A percentile compares a stretch with the other conserved stretches of the same genome.
Conservation (phyloP, 2,888 invertebrate species). For the Drosophila bunnanda region DNA sequence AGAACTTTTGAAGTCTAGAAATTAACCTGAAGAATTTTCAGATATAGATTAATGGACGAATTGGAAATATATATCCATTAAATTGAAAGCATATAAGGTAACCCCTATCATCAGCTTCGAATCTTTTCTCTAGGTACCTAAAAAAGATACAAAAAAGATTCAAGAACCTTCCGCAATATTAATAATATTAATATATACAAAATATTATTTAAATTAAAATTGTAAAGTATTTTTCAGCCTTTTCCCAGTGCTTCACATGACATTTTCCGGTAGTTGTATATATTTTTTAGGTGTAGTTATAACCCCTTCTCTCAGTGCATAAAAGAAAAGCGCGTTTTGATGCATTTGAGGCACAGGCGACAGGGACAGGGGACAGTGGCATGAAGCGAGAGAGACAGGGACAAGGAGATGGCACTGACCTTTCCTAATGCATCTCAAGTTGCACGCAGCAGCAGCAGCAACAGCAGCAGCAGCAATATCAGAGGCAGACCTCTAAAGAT, state of each 20-base stretch:
- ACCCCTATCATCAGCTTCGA: neutral
- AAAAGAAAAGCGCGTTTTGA: slow-evolving; percentile 75
- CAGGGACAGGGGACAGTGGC: slow-evolving; percentile 42
- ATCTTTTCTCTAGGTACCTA: neutral
- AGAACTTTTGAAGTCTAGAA: neutral
- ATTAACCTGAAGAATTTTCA: neutral
- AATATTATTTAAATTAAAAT: neutral
- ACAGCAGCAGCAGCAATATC: slow-evolving; percentile 17
- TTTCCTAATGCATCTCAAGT: slow-evolving; percentile 78
- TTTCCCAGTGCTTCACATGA: neutral
- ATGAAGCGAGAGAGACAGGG: slow-evolving; percentile 3
- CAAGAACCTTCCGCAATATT: too few relatives aligned
- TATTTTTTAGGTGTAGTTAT: too few relatives aligned
- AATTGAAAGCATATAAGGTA: neutral
- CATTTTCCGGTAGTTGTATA: neutral
- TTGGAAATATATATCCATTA: too few relatives aligned
- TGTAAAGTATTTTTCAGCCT: neutral
- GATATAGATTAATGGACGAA: neutral
- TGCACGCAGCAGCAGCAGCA: slow-evolving; percentile 58
- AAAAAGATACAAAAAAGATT: neutral
- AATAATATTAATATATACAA: too few relatives aligned
- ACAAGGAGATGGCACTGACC: slow-evolving; percentile 71
- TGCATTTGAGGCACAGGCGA: slow-evolving; percentile 76
- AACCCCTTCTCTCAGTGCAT: neutral
- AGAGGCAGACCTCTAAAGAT: slow-evolving; percentile 33